A percentile compares a stretch with the other conserved stretches of the same genome.
These are phyloP conservation scores for Dipodomys ordii DNA, from an alignment of 2,113 vertebrate genomes.

Conservation along the genomic window DNA sequence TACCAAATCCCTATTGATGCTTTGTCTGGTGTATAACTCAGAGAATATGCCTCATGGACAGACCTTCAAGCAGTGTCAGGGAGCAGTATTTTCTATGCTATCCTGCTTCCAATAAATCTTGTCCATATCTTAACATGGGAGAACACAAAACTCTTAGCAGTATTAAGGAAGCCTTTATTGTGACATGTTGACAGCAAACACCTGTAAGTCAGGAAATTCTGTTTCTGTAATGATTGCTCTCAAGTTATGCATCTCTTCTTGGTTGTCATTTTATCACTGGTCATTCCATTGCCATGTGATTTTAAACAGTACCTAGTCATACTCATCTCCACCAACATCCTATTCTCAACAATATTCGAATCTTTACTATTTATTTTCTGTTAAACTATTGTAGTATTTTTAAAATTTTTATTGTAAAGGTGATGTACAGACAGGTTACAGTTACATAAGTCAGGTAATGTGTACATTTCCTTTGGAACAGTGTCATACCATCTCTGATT, in stretches of 20 bases:
- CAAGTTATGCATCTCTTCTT: background rate
- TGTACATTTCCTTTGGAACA: no score
- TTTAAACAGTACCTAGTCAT: background rate
- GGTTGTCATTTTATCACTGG: background rate
- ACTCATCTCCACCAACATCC: background rate
- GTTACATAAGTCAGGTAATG: no score
- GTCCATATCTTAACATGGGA: background rate
- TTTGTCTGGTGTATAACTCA: background rate
- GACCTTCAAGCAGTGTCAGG: no score
- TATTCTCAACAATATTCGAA: background rate
- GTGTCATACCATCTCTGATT: no score
- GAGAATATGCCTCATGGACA: background rate
- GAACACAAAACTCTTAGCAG: background rate
- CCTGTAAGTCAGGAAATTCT: background rate
- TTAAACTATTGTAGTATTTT: background rate
- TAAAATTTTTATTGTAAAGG: no score
- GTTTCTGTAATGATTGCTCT: background rate
- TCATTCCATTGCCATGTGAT: background rate
- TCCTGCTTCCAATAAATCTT: background rate
- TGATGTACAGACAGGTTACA: no score
- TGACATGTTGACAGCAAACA: background rate
- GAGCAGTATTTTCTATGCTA: fast-evolving
- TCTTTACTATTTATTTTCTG: background rate
- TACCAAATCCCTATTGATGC: background rate
- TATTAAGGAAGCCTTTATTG: background rate